A percentile compares a stretch with the other conserved stretches of the same genome.
phyloP scores from a whole-genome alignment of 2,113 vertebrate species.

The Baryphthengus martii region DNA sequence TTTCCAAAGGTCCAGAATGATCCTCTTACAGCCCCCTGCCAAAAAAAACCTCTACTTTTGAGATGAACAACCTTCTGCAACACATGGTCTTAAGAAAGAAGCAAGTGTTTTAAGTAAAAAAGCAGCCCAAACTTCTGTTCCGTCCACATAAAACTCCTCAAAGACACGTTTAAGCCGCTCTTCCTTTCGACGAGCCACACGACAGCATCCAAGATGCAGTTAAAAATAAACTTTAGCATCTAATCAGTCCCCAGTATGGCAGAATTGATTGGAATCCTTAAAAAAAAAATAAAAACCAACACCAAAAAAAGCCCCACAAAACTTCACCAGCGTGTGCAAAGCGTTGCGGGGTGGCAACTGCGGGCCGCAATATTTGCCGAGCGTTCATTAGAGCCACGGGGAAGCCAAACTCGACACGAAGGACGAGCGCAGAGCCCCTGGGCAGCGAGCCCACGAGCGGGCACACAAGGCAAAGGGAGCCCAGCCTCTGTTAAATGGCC shows the following conservation, averaged over 20 bases:
- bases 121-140: not conserved
- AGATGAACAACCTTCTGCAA: not conserved
- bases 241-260: not conserved
- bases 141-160: not conserved
- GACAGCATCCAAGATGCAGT: not conserved
- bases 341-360: slow-evolving; percentile 25
- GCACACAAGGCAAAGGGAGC: not conserved
- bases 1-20: not conserved
- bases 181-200: no score
- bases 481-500: not conserved
- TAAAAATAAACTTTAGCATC: slow-evolving; percentile 13
- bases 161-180: not conserved
- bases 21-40: not conserved
- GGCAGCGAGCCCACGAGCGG: not conserved
- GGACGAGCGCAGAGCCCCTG: not conserved
- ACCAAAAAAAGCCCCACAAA: not conserved
- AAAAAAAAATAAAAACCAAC: not conserved
- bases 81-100: not conserved
- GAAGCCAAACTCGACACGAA: no score
- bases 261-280: not conserved
- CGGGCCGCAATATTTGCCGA: not conserved
- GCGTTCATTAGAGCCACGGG: not conserved
- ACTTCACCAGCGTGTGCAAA: slow-evolving; percentile 34
- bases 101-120: not conserved
- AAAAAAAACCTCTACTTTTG: not conserved